These are phyloP conservation scores for Rapana venosa DNA, from an alignment of 2,888 invertebrate genomes.

Conservation along the genomic window DNA sequence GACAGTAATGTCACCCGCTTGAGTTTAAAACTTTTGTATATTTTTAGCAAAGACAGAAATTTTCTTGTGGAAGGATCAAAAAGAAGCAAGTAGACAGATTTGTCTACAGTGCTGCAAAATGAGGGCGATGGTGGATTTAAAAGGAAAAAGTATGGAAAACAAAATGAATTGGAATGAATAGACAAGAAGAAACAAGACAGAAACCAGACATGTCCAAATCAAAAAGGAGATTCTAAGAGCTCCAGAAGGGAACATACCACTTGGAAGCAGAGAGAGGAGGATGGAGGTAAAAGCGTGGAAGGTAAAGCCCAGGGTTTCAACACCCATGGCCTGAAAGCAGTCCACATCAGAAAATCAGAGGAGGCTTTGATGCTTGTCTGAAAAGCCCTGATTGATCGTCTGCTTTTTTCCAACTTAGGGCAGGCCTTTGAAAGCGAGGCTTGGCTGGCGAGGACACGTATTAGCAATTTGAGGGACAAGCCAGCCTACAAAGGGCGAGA, in stretches of 20 bases:
- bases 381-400: conserved; percentile 30
- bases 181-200: not conserved
- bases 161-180: not conserved
- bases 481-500: not conserved
- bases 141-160: not conserved
- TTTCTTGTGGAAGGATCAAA: no score
- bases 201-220: not conserved
- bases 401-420: not conserved
- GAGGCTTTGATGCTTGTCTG: not conserved
- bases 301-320: not conserved
- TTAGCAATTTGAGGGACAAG: conserved; percentile 36
- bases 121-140: no score
- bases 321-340: not conserved
- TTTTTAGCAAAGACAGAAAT: no score
- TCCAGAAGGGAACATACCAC: not conserved
- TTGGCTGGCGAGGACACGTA: not conserved
- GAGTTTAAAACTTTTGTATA: no score
- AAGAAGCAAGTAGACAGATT: no score
- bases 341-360: conserved; percentile 12
- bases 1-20: no score
- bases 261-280: not conserved
- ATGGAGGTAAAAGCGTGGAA: not conserved
- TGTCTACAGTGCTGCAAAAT: no score
- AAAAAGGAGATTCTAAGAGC: not conserved
- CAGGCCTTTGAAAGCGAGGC: not conserved